Evolutionary conservation across 1,140 invertebrate genomes (phyloP), one percentile per base, ranked within the genome.

Genomic region (Triops longicaudatus): DNA sequence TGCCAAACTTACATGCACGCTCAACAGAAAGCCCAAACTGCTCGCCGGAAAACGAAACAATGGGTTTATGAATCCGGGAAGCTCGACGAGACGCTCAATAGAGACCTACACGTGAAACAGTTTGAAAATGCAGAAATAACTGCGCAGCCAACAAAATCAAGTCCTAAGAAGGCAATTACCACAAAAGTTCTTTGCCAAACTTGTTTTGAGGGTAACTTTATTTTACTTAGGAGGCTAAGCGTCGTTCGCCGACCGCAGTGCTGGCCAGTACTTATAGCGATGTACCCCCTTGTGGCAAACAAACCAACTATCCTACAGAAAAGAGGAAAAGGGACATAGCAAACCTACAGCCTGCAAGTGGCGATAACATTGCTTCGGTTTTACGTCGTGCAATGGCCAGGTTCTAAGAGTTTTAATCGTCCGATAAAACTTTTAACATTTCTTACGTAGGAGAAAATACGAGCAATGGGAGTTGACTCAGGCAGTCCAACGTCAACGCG

Each of bases 301-400:
- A 75, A 75, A n/a, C 37, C 11, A 26, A 31, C 14, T 26, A 12
- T 4, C 74, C 74, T 0, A 42, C 11, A 14, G 74, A 41, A 17
- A 31, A 28, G 27, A 73, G 17, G 22, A 75, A 41, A 44, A 26
- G 22, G 31, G 44, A 31, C 12, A 41, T 27, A 41, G 72, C 76
- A 22, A 41, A 42, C 10, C 43, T 77, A 28, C 76, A 77, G 26
- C 76, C 76, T 1, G 76, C 76, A 3, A 77, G 76, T 77, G 76
- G 76, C 0, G 76, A 77, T n/a, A 77, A 77, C 31, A 77, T 73
- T 41, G 76, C 76, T 44, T 77, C 76, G 1, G 76, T 77, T 37
- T 73, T 77, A 14, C 71, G 76, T 26, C 71, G 72, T 44, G 73
- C 72, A 1, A 37, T 77, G n/a, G 73, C 76, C 63, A 77, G 73